Percentiles rank a stretch among this genome's conserved stretches.
These are phyloP conservation scores for Rhinoderma darwinii DNA, from an alignment of 2,113 vertebrate species.

Conservation along the genomic window DNA sequence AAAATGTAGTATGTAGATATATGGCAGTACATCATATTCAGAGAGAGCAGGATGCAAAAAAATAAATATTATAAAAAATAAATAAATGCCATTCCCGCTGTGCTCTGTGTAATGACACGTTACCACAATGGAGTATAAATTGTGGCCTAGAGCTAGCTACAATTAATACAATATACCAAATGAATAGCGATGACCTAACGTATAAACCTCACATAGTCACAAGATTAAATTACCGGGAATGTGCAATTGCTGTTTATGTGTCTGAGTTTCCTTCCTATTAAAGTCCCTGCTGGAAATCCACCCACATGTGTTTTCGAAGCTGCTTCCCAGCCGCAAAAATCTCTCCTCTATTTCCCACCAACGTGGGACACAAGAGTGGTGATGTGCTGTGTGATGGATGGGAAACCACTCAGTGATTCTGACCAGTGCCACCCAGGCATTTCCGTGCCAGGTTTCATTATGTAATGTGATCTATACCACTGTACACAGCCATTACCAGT, in stretches of 20 bases:
- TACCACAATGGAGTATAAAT: conserved; percentile 6
- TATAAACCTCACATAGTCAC: conserved; percentile 8
- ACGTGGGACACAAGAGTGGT: not conserved
- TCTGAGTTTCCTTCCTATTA: conserved; percentile 57
- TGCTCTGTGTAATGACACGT: not conserved
- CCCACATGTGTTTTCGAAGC: conserved; percentile 55
- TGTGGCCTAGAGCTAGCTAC: conserved; percentile 1
- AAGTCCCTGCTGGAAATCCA: conserved; percentile 55
- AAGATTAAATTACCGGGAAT: conserved; percentile 52
- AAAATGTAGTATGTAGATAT: no score
- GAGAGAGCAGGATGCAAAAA: no score
- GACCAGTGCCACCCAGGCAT: not conserved
- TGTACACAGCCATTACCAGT: no score
- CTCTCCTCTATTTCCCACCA: conserved; percentile 45
- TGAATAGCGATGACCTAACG: conserved; percentile 3
- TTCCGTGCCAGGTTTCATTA: not conserved
- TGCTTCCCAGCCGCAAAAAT: conserved; percentile 51
- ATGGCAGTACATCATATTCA: no score
- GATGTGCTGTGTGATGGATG: conserved; percentile 9
- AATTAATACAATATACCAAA: conserved; percentile 31
- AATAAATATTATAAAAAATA: no score
- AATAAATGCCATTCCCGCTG: not conserved
- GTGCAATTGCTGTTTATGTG: conserved; percentile 53
- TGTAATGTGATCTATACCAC: no score
- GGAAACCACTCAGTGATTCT: not conserved